phyloP scores from a whole-genome alignment of 2,113 vertebrate genomes.

The Lampris megalopsis region DNA sequence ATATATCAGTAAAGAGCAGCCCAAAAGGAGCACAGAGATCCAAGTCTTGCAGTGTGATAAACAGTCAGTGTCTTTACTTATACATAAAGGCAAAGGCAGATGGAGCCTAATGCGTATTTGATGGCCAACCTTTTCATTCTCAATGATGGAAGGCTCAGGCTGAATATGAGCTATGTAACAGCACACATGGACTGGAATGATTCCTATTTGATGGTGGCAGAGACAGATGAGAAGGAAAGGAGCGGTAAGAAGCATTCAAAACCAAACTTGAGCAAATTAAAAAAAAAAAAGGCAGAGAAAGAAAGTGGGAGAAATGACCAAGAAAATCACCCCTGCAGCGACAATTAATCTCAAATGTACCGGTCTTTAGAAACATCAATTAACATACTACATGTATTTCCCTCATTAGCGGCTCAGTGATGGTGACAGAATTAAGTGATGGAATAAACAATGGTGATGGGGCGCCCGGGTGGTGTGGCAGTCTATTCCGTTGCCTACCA shows the following conservation, averaged over 20 bases:
- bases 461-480: too few species aligned
- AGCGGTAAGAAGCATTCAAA: slow-evolving; percentile 16
- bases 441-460: slow-evolving; percentile 60
- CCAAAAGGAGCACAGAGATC: slow-evolving; percentile 55
- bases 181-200: slow-evolving; percentile 27
- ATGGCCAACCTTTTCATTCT: slow-evolving; percentile 59
- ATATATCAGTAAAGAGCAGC: slow-evolving; percentile 48
- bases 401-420: slow-evolving; percentile 55
- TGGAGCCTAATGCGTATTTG: slow-evolving; percentile 55
- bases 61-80: slow-evolving; percentile 57
- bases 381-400: slow-evolving; percentile 38
- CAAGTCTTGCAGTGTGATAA: slow-evolving; percentile 45
- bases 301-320: slow-evolving; percentile 30
- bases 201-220: slow-evolving; percentile 41
- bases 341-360: slow-evolving; percentile 40
- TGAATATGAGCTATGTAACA: slow-evolving; percentile 54
- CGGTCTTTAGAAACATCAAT: slow-evolving; percentile 57
- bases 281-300: slow-evolving; percentile 1
- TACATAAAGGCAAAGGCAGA: slow-evolving; percentile 62
- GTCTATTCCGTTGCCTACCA: too few species aligned
- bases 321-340: slow-evolving; percentile 29
- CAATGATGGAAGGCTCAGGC: slow-evolving; percentile 49
- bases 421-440: slow-evolving; percentile 43
- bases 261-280: slow-evolving; percentile 2
- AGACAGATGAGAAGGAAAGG: slow-evolving; percentile 7